Evolutionary conservation across 2,888 invertebrate species (phyloP).

Genomic region (Apomyelois bistriatella): DNA sequence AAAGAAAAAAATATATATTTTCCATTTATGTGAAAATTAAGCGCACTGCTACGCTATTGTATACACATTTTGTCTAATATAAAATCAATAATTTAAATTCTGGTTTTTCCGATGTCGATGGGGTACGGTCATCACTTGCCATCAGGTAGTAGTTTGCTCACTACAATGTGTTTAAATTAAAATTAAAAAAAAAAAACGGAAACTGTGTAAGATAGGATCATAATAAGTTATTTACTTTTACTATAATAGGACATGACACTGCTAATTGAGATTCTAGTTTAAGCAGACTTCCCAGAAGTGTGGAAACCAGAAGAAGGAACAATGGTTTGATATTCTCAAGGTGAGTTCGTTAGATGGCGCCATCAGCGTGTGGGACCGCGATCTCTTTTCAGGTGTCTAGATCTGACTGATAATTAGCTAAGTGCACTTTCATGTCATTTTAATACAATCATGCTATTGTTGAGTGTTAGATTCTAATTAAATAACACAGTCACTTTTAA

Average conservation of each 20-base stretch:
- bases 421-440: conserved; percentile 15
- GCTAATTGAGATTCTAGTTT: conserved; percentile 7
- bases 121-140: no score
- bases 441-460: conserved; percentile 11
- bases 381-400: conserved; percentile 14
- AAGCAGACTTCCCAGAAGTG: conserved; percentile 38
- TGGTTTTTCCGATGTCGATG: no score
- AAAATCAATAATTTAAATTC: no score
- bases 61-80: no score
- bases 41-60: no score
- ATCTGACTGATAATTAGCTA: conserved; percentile 17
- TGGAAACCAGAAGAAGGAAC: conserved; percentile 55
- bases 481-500: background rate
- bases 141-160: no score
- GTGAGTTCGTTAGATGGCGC: conserved; percentile 49
- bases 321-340: conserved; percentile 49
- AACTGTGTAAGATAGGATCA: background rate
- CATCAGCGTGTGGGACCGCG: conserved; percentile 20
- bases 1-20: no score
- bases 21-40: no score
- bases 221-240: conserved; percentile 1
- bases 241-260: background rate
- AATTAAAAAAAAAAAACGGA: no score
- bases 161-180: no score
- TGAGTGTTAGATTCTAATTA: background rate